phyloP scores from a whole-genome alignment of 64 coral and sea anemone genomes.

The Pocillopora verrucosa region DNA sequence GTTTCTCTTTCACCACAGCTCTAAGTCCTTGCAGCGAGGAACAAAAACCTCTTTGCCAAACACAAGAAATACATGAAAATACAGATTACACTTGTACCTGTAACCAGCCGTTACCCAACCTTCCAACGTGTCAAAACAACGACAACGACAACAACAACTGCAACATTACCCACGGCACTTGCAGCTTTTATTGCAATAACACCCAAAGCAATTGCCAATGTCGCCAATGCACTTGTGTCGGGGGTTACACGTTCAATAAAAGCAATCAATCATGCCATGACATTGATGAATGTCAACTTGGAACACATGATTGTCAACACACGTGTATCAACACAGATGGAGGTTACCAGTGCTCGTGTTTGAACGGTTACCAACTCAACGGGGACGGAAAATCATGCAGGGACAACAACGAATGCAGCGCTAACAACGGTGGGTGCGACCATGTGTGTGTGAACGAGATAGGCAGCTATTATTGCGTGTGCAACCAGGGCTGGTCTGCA shows the following conservation, averaged over 20 bases:
- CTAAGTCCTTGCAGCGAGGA: background rate
- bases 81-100: constrained; percentile 4
- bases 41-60: constrained; percentile 11
- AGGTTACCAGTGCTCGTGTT: constrained; percentile 57
- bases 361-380: constrained; percentile 37
- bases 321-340: constrained; percentile 62
- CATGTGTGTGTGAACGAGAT: constrained; percentile 46
- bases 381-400: constrained; percentile 48
- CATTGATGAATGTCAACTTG: constrained; percentile 51
- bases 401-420: constrained; percentile 61
- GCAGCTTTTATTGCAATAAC: constrained; percentile 22
- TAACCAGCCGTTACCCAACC: background rate
- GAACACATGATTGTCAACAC: constrained; percentile 60
- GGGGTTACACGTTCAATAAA: constrained; percentile 44
- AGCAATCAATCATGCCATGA: constrained; percentile 35
- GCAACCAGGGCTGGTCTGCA: constrained; percentile 45
- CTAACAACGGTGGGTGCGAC: constrained; percentile 59
- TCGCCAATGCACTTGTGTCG: constrained; percentile 46
- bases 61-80: background rate
- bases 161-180: constrained; percentile 27
- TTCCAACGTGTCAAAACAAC: background rate
- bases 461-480: constrained; percentile 56
- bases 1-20: background rate
- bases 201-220: constrained; percentile 22
- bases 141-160: constrained; percentile 14